Evolutionary conservation across 2,797 vertebrate species (phyloP).

Genomic region (Parauchenoglanis ngamensis): DNA sequence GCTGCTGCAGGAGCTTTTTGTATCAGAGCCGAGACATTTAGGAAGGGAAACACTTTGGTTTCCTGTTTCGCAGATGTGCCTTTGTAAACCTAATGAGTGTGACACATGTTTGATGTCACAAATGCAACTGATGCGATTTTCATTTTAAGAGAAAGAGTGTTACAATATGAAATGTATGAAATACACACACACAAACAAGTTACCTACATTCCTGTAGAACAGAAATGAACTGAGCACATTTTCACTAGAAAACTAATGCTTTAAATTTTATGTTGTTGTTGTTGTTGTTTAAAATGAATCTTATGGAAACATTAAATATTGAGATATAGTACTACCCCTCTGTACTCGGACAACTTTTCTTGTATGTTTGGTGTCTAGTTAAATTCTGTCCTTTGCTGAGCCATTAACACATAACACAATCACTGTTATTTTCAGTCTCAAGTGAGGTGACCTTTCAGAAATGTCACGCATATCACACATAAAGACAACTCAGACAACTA

Average conservation of each 20-base stretch:
- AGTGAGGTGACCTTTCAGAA: conserved; percentile 67
- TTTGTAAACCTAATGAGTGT: conserved; percentile 13
- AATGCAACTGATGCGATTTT: not conserved
- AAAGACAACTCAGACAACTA: not conserved
- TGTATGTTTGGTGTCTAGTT: not conserved
- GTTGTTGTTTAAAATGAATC: not conserved
- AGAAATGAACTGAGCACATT: not conserved
- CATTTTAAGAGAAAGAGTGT: not conserved
- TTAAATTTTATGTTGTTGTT: not conserved
- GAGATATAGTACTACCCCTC: not conserved
- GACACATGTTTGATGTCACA: conserved; percentile 38
- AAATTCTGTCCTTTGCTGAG: not conserved
- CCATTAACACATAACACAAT: conserved; percentile 29
- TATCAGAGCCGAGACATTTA: conserved; percentile 41
- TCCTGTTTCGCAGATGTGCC: conserved; percentile 48
- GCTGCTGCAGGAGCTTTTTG: conserved; percentile 36
- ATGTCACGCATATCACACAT: conserved; percentile 38
- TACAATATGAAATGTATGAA: not conserved
- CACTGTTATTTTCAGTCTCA: conserved; percentile 49
- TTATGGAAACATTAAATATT: not conserved
- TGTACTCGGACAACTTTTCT: not conserved
- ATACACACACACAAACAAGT: not conserved
- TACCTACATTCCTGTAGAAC: not conserved
- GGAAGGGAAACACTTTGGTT: conserved; percentile 50
- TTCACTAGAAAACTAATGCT: not conserved